Evolutionary conservation across 2,888 invertebrate genomes (phyloP).

Genomic region (Morpho helenor): DNA sequence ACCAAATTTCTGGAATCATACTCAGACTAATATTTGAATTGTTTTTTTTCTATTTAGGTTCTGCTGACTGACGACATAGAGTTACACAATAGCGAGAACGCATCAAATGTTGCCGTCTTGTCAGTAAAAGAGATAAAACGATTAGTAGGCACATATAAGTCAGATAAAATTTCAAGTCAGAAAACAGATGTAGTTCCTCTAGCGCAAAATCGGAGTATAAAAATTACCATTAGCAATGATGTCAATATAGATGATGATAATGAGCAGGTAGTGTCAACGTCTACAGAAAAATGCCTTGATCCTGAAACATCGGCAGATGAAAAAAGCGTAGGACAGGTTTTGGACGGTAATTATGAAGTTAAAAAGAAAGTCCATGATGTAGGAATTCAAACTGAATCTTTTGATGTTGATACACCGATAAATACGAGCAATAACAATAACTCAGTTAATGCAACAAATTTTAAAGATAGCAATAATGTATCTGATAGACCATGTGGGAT

Average conservation of each 20-base stretch:
- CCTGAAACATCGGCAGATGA: background rate
- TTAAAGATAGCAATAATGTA: background rate
- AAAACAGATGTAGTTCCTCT: background rate
- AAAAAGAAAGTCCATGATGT: slow-evolving; percentile 11
- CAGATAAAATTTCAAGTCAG: background rate
- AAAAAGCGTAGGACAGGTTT: no score
- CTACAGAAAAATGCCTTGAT: background rate
- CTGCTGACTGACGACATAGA: slow-evolving; percentile 42
- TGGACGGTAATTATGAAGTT: background rate
- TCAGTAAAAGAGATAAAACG: slow-evolving; percentile 39
- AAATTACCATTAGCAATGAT: slow-evolving; percentile 32
- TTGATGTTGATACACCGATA: no score
- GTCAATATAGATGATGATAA: background rate
- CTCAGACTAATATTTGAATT: slow-evolving; percentile 14
- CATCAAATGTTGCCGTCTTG: slow-evolving; percentile 34
- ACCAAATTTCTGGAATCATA: no score
- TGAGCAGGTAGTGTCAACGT: no score
- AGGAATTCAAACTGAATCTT: slow-evolving; percentile 6
- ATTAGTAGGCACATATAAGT: slow-evolving; percentile 20
- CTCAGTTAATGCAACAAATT: background rate
- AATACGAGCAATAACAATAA: background rate
- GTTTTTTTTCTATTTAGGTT: slow-evolving; percentile 37
- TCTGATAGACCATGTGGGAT: background rate
- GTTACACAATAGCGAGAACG: slow-evolving; percentile 32
- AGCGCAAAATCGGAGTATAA: slow-evolving; percentile 13